phyloP scores from a whole-genome alignment of 2,113 vertebrate genomes.

The Tringa solitaria region DNA sequence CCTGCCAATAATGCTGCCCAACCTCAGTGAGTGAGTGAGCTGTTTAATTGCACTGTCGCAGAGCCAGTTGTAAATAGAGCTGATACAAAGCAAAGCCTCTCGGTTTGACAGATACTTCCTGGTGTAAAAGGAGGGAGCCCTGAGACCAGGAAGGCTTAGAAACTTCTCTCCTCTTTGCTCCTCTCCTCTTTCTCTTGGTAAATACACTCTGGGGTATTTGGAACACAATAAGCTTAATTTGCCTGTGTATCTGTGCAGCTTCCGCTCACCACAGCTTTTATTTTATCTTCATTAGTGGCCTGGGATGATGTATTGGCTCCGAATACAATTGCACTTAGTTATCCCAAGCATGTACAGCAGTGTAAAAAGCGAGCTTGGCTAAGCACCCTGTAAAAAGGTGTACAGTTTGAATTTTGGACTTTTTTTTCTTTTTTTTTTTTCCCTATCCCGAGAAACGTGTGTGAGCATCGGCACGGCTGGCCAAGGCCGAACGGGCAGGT shows the following conservation, averaged over 20 bases:
- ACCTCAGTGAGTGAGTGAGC: not conserved
- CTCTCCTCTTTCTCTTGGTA: not conserved
- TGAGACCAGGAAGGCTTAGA: not conserved
- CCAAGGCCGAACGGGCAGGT: not conserved
- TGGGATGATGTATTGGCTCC: slow-evolving; percentile 22
- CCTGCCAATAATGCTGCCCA: not conserved
- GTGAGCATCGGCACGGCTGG: slow-evolving; percentile 28
- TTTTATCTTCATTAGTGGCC: not conserved
- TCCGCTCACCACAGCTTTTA: not conserved
- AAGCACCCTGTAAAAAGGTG: not conserved
- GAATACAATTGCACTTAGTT: slow-evolving; percentile 2
- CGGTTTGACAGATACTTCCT: not conserved
- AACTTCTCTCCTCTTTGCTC: not conserved
- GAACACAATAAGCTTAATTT: slow-evolving; percentile 21
- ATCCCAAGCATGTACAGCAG: not conserved
- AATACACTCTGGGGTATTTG: not conserved
- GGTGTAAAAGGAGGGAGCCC: not conserved
- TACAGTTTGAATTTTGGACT: not conserved
- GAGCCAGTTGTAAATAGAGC: not conserved
- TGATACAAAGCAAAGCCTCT: not conserved
- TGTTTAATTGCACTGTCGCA: not conserved
- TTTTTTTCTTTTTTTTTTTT: not conserved
- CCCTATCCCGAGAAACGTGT: not conserved
- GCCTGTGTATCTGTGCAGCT: slow-evolving; percentile 48
- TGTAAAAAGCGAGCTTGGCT: not conserved